Conservation (phyloP, 2,113 vertebrate species). For the Ariopsis seemanni region DNA sequence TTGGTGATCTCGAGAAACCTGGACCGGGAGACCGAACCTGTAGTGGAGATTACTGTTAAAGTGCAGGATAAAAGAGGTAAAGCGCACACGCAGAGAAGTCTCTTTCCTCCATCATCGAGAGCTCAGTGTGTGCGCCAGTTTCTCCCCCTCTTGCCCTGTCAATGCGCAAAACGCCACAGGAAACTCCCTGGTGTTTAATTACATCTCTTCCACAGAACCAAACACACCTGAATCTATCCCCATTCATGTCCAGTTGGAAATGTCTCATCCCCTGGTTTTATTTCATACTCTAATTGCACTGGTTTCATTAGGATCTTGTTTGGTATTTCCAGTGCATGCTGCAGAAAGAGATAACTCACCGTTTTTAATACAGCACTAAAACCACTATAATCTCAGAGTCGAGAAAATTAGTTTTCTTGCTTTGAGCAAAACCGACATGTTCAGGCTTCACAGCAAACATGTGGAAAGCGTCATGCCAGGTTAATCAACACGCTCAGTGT, state of each 20-base stretch:
- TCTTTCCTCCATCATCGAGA: not conserved
- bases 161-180: not conserved
- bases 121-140: not conserved
- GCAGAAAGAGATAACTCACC: not conserved
- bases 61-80: slow-evolving; percentile 81
- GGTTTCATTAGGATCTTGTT: not conserved
- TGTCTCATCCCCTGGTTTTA: not conserved
- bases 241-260: not conserved
- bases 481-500: slow-evolving; percentile 16
- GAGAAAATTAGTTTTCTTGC: not conserved
- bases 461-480: not conserved
- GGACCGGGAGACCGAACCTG: slow-evolving; percentile 78
- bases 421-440: not conserved
- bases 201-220: not conserved
- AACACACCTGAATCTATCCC: not conserved
- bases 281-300: not conserved
- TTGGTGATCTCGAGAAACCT: slow-evolving; percentile 75
- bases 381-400: not conserved
- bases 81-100: slow-evolving; percentile 3
- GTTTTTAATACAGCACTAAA: not conserved
- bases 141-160: not conserved
- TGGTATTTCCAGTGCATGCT: not conserved
- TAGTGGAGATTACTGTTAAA: slow-evolving; percentile 78
- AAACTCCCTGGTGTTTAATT: not conserved
- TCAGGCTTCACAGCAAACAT: not conserved